Base-by-base conservation (phyloP, 1,140 invertebrate species). In the Conopomorpha cramerella region DNA sequence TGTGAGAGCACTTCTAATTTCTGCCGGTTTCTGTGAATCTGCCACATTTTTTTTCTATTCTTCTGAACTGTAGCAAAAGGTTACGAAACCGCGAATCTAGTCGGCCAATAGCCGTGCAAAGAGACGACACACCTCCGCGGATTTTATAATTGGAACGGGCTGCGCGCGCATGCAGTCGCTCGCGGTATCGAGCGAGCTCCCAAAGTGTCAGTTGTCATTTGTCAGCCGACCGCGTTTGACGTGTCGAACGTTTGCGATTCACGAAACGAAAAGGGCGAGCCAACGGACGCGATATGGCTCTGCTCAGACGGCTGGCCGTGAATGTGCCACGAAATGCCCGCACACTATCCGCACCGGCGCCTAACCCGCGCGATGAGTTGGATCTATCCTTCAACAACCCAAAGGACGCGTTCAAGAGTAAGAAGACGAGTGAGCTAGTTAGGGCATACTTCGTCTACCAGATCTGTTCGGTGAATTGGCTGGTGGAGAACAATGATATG, bases 401-500 rank as follows among this genome's bases (percentile, higher is more conserved):
- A 7, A 81, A 86, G 41, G 89, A 89, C 29, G 84, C 90, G 17
- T 91, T 92, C 70, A 94, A 94, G 77, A 97, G 94, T 77, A 99
- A 99, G 83, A 95, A 91, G 36, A 98, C 91, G 38, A 87, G 81
- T 77, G 96, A 99, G 78, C 82, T 99, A 29, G 50, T 98, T 6
- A 82, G 97, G 39, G 96, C 94, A 13, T 90, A 95, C 55, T 51
- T 97, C 49, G 96, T 99, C 28, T 95, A 98, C 71, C 88, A 91
- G 62, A 80, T 99, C 59, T 99, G 96, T 77, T 91, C 91, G 23
- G 84, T 92, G 59, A 86, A 91, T 47, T 89, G 86, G 57, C 76
- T 99, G 36, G 96, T 98, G 32, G 89, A 96, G 56, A 88, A 99
- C 79, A 98, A 99, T 64, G 90, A 89, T 81, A 86, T 89, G 88